Base-by-base conservation (phyloP, 2,113 vertebrate genomes). In the Platichthys stellatus region DNA sequence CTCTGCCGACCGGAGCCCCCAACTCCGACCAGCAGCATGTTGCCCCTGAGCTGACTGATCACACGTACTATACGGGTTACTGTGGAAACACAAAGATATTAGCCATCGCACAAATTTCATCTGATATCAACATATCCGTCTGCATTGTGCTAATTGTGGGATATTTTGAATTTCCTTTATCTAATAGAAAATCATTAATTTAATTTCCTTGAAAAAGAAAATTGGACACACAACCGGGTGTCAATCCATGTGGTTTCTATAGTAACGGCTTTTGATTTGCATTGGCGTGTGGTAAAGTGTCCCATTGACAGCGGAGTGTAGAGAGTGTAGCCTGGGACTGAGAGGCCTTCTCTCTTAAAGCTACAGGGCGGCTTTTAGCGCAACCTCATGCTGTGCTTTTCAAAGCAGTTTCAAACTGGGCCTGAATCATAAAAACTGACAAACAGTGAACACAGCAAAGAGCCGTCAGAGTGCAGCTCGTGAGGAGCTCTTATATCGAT, bases 1-100 rank as follows among this genome's bases (percentile, higher is more conserved):
- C 96, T 97, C 89, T 95, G 96, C 62, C 96, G 93, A 7, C 96
- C 97, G 0, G 96, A 97, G 76, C 96, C 96, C 11, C 96, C 96
- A 0, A 96, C 95, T 54, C 97, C 97, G 49, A 97, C 93, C 82
- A 98, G 82, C 38, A 97, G 93, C 96, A 97, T 96, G 92, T 97
- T 97, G 13, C 96, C 96, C 5, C 96, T 91, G 2, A 91, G 96
- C 90, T 97, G 96, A 73, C 96, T 94, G 66, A 97, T 96, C 21
- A 97, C 97, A n/a, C 96, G 94, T 15, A 96, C 92, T 1, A 96
- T 91, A 12, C 96, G 93, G 1, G 94, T 93, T 61, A 96, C 95
- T 96, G 88, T 12, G 28, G 78, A 76, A 60, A 57, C 18, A 79
- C 8, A 75, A 40, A 76, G n/a, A 51, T 3, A 62, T 57, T 9